phyloP scores from a whole-genome alignment of 2,888 invertebrate genomes.

The Idaea biselata region DNA sequence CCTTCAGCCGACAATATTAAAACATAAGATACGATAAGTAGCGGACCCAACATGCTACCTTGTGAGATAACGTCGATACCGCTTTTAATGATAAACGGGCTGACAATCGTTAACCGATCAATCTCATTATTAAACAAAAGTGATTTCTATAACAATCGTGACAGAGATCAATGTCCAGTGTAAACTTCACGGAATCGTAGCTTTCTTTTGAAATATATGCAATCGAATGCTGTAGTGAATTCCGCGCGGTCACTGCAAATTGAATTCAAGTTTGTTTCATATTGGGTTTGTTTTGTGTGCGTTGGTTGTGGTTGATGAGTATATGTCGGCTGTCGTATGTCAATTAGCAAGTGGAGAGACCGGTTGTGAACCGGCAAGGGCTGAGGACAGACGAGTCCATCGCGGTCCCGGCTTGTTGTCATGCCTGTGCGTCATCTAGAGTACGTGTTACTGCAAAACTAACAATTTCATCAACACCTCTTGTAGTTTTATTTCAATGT shows the following conservation, averaged over 20 bases:
- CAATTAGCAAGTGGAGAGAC: background rate
- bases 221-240: background rate
- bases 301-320: background rate
- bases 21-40: background rate
- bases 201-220: background rate
- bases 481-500: background rate
- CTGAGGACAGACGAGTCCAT: background rate
- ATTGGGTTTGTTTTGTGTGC: background rate
- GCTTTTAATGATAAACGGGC: background rate
- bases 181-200: background rate
- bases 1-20: background rate
- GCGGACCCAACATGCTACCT: background rate
- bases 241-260: background rate
- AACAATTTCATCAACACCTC: background rate
- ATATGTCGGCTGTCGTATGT: background rate
- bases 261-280: background rate
- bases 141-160: background rate
- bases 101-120: background rate
- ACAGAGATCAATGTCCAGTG: constrained; percentile 1
- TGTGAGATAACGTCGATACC: background rate
- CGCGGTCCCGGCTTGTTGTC: background rate
- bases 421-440: background rate
- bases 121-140: background rate
- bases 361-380: background rate
- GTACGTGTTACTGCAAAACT: background rate